phyloP scores from a whole-genome alignment of 2,888 invertebrate species.

The Temnothorax ravouxi region DNA sequence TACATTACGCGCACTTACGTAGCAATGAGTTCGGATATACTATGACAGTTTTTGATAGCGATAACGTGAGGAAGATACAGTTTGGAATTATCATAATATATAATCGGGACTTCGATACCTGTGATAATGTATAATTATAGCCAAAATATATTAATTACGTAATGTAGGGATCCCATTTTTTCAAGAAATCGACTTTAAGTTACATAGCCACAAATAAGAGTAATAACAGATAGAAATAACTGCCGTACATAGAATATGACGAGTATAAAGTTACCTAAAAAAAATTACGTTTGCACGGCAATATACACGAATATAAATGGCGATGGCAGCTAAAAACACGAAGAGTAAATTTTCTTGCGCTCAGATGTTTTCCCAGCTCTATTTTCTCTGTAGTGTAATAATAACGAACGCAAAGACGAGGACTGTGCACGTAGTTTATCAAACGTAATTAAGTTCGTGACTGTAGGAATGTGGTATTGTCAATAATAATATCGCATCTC shows the following conservation, averaged over 20 bases:
- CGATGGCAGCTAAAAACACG: slow-evolving; percentile 16
- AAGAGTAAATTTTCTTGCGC: slow-evolving; percentile 22
- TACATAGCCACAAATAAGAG: background rate
- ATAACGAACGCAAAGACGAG: background rate
- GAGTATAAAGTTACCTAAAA: background rate
- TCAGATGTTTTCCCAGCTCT: background rate
- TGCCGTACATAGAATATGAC: background rate
- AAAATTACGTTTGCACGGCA: background rate
- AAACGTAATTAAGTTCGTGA: slow-evolving; percentile 42
- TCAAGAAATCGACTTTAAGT: background rate
- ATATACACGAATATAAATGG: slow-evolving; percentile 12
- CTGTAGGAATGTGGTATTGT: slow-evolving; percentile 8
- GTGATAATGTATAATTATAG: background rate
- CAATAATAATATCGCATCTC: slow-evolving; percentile 20
- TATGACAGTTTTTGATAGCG: slow-evolving; percentile 31
- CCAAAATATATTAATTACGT: background rate
- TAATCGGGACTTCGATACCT: background rate
- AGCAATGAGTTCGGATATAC: slow-evolving; percentile 12
- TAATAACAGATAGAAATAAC: background rate
- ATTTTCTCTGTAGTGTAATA: slow-evolving; percentile 10
- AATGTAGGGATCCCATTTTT: background rate
- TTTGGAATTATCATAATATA: background rate
- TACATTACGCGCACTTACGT: slow-evolving; percentile 19
- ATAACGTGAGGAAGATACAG: background rate
- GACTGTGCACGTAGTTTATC: slow-evolving; percentile 20